Base-by-base conservation (phyloP, 2,113 vertebrate species). In the Actenoides hombroni region DNA sequence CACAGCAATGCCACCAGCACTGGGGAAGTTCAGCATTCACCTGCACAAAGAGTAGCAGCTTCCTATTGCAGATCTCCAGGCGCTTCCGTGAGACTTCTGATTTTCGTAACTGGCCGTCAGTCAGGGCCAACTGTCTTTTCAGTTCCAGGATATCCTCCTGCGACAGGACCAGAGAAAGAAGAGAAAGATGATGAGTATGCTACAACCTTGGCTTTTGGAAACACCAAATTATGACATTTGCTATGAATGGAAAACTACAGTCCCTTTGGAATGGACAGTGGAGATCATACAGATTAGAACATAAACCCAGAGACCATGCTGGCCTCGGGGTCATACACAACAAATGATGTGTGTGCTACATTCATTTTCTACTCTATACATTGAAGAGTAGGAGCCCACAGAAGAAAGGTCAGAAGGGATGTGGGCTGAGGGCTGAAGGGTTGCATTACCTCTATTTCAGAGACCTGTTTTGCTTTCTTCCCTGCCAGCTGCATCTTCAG, bases 31-130 rank as follows among this genome's bases (percentile, higher is more conserved):
- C 46, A 51, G 69, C 28, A 33, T 48, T 97, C 96, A 98, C 99
- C 98, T 99, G 98, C 74, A 98, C 98, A 74, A 99, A 99, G 63
- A 98, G 97, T 31, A 99, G 97, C 78, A 99, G 98, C 51, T 98
- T 99, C 97, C 98, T 98, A 49, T 99, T 99, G 94, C 98, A 98
- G 88, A 98, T 96, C 95, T 99, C 99, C 97, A 99, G 97, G 69
- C 98, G 98, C 96, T 98, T 99, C 89, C 98, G 98, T 11, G 97
- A 98, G 46, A 98, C 93, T 92, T 99, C 99, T 0, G 99, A 99
- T 90, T 97, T 98, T 79, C 97, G 97, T 60, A 99, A 89, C 96
- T 98, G 98, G 61, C 98, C 96, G 31, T 98, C 98, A 21, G 98
- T 96, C 74, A 95, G 79, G 5, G 97, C 97, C 92, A 99, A 85